Percentiles rank a stretch among this genome's conserved stretches.
Evolutionary conservation across 2,797 vertebrate genomes (phyloP).

Genomic region (Tarsius wallacei): DNA sequence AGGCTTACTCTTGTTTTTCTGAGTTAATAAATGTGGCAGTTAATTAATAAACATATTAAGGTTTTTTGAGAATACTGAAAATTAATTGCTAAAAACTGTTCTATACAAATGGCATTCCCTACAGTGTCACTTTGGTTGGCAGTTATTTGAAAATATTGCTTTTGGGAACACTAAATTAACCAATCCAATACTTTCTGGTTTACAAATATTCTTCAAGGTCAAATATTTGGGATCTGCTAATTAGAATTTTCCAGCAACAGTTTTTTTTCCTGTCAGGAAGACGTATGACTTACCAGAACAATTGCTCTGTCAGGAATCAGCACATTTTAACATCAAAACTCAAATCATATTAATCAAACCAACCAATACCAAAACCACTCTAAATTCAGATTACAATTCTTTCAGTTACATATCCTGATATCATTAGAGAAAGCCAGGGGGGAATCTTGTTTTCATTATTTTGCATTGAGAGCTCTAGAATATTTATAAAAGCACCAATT

Average conservation of each 20-base stretch:
- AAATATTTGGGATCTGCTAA: slow-evolving; percentile 69
- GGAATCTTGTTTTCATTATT: slow-evolving; percentile 16
- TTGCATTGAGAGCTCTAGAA: slow-evolving; percentile 62
- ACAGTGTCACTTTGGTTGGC: slow-evolving; percentile 85
- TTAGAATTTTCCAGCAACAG: neutral
- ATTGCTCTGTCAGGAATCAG: neutral
- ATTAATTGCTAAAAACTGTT: slow-evolving; percentile 87
- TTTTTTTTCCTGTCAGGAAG: neutral
- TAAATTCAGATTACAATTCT: neutral
- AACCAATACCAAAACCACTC: neutral
- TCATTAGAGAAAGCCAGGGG: slow-evolving; percentile 44
- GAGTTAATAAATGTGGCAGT: slow-evolving; percentile 86
- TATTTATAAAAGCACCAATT: slow-evolving; percentile 78
- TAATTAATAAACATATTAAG: slow-evolving; percentile 85
- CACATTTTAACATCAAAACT: slow-evolving; percentile 43
- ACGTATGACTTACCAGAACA: slow-evolving; percentile 20
- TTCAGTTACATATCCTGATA: neutral
- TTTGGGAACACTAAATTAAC: slow-evolving; percentile 82
- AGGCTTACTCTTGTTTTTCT: slow-evolving; percentile 89
- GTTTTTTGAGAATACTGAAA: slow-evolving; percentile 85
- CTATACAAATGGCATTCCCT: slow-evolving; percentile 86
- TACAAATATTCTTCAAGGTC: slow-evolving; percentile 78
- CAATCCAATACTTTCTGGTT: slow-evolving; percentile 34
- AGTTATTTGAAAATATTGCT: slow-evolving; percentile 89
- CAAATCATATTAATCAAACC: slow-evolving; percentile 27